Base-by-base conservation (phyloP, 1,140 invertebrate genomes). In the Nebria ingens region DNA sequence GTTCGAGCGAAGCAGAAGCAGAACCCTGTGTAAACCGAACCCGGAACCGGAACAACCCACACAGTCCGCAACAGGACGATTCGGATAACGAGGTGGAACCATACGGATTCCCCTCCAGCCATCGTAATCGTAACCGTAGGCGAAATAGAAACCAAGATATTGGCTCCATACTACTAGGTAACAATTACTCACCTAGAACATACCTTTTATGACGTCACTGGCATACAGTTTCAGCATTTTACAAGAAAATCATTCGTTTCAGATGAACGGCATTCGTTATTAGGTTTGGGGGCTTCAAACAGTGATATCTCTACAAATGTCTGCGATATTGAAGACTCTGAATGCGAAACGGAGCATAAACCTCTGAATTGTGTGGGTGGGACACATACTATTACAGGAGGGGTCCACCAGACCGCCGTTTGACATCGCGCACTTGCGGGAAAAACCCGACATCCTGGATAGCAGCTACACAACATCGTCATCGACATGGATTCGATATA, bases 311-410 rank as follows among this genome's bases (percentile, higher is more conserved):
- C 90, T 19, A 83, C 89, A 19, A 84, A 87, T 73, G 77, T 94
- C 22, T 94, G 91, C 77, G 91, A 93, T 77, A 92, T 94, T 65
- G 91, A 93, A 72, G 91, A 93, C 72, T 89, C 86, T n/a, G 88
- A 91, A 67, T 82, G 78, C 64, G 85, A 87, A 66, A 66, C 72
- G 55, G 77, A 79, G 63, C 72, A 75, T 54, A 79, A 80, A 64
- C 77, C 71, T 52, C 69, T 78, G 56, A 71, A 71, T 56, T 45
- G 40, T 17, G 3, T 45, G 9, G 15, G 15, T 17, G 67, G 70
- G 19, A 65, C 70, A 3, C 59, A 68, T 21, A 78, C 76, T 70
- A 62, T 75, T 54, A 68, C 71, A 15, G 71, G 68, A 19, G 68
- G 72, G 19, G 72, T 79, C 54, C 78, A 79, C 50, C 78, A 80